These are phyloP conservation scores for Sebastes iracundus DNA, from an alignment of 2,797 vertebrate species.

Conservation along the genomic window DNA sequence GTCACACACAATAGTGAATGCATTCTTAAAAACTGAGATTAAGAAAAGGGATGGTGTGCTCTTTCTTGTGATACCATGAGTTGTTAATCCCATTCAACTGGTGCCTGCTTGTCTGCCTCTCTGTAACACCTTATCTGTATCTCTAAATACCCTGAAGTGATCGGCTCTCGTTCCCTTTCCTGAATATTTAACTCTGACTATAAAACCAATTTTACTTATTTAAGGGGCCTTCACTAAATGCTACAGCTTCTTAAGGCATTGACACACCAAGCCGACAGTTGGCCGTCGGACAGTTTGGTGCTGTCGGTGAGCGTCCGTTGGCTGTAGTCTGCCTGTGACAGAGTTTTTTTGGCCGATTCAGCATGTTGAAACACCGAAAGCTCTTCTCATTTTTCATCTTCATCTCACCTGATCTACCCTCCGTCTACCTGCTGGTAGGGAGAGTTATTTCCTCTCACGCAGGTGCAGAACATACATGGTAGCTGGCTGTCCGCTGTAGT, in stretches of 20 bases:
- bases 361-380: too few relatives aligned
- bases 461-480: too few relatives aligned
- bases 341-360: too few relatives aligned
- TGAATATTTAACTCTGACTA: background rate
- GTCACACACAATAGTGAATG: background rate
- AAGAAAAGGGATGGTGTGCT: background rate
- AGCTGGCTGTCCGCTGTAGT: too few relatives aligned
- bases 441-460: too few relatives aligned
- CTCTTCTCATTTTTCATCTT: too few relatives aligned
- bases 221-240: background rate
- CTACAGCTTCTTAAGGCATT: too few relatives aligned
- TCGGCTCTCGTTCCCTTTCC: background rate
- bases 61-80: background rate
- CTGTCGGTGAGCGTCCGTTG: too few relatives aligned
- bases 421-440: too few relatives aligned
- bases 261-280: rapidly evolving
- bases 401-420: too few relatives aligned
- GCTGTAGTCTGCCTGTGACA: too few relatives aligned
- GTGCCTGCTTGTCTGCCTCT: background rate
- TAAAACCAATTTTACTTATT: background rate
- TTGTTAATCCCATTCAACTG: background rate
- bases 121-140: background rate
- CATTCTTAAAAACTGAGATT: background rate
- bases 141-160: background rate
- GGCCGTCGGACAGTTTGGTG: too few relatives aligned